Percentiles rank a stretch among this genome's conserved stretches.
Conservation (phyloP, 2,888 invertebrate genomes). For the Meganola albula region DNA sequence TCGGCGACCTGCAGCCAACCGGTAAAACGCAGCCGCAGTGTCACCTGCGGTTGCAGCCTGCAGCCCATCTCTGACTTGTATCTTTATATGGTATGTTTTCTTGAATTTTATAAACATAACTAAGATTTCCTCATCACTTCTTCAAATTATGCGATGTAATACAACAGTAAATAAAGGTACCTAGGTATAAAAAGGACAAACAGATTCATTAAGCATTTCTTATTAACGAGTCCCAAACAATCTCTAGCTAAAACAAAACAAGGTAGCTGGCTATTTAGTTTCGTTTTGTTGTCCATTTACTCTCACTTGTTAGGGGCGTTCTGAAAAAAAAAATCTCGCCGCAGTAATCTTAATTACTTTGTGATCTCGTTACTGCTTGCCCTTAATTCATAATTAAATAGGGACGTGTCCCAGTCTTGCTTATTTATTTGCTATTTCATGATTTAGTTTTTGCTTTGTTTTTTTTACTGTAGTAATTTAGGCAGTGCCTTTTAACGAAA, state of each 20-base stretch:
- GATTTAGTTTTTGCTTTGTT: conserved; percentile 57
- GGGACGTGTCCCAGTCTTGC: conserved; percentile 62
- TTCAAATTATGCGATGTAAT: too few species aligned
- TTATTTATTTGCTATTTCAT: conserved; percentile 73
- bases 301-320: conserved; percentile 52
- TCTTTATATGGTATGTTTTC: too few species aligned
- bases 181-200: too few species aligned
- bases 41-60: too few species aligned
- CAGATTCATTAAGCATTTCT: too few species aligned
- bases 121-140: too few species aligned
- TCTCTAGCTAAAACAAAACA: conserved; percentile 35
- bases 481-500: conserved; percentile 53
- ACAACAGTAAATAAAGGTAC: too few species aligned
- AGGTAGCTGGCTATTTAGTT: conserved; percentile 44
- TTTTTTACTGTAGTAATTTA: conserved; percentile 55
- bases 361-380: conserved; percentile 72
- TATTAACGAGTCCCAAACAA: too few species aligned
- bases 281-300: conserved; percentile 58
- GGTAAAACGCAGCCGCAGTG: too few species aligned
- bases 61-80: too few species aligned
- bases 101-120: too few species aligned
- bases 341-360: conserved; percentile 76
- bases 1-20: too few species aligned
- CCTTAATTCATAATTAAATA: conserved; percentile 77
- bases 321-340: conserved; percentile 64